phyloP scores from a whole-genome alignment of 1,140 invertebrate species.

The Pseudoatta argentina region DNA sequence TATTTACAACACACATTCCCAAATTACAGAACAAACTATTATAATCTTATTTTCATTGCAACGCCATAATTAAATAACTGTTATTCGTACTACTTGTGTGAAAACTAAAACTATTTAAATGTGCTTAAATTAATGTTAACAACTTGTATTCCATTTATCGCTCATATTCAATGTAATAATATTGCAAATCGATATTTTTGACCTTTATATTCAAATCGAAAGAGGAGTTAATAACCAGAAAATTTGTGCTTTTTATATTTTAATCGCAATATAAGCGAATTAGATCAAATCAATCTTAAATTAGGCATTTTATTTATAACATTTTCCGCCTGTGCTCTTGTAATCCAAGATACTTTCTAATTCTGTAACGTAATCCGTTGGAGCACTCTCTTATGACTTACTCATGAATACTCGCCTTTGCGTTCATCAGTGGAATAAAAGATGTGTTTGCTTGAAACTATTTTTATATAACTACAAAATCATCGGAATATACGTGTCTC shows the following conservation, averaged over 20 bases:
- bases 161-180: background rate
- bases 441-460: slow-evolving; percentile 48
- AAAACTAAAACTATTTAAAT: background rate
- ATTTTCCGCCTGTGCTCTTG: background rate
- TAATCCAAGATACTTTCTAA: background rate
- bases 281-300: background rate
- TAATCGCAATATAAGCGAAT: background rate
- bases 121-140: background rate
- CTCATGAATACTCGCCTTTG: background rate
- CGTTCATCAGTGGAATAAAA: slow-evolving; percentile 30
- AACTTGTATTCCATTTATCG: background rate
- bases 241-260: background rate
- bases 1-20: slow-evolving; percentile 4
- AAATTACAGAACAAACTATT: slow-evolving; percentile 16
- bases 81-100: background rate
- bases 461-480: slow-evolving; percentile 58
- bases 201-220: background rate
- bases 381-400: slow-evolving; percentile 18
- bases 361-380: background rate
- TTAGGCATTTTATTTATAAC: background rate
- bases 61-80: background rate
- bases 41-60: slow-evolving; percentile 21
- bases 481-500: background rate
- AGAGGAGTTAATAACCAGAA: background rate
- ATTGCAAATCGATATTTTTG: background rate